A percentile compares a stretch with the other conserved stretches of the same genome.
Conservation (phyloP, 2,888 invertebrate genomes). For the Anticlea derivata region DNA sequence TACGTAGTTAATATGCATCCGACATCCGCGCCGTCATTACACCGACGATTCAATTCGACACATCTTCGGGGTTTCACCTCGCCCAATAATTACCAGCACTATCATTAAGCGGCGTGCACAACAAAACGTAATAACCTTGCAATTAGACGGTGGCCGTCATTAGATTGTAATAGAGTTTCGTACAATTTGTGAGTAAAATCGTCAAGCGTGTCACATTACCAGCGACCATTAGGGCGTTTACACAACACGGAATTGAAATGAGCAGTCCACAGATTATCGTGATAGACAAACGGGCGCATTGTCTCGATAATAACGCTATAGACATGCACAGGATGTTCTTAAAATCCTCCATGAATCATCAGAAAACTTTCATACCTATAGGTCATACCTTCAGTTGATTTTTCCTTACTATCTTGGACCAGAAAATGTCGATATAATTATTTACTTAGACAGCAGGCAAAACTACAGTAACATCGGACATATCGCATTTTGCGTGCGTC, state of each 20-base stretch:
- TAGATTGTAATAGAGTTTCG: slow-evolving; percentile 83
- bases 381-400: too few relatives aligned
- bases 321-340: slow-evolving; percentile 61
- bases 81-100: slow-evolving; percentile 77
- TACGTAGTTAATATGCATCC: slow-evolving; percentile 55
- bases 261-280: slow-evolving; percentile 81
- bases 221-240: slow-evolving; percentile 81
- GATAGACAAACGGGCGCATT: slow-evolving; percentile 80
- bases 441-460: too few relatives aligned
- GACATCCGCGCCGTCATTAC: slow-evolving; percentile 57
- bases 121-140: slow-evolving; percentile 81
- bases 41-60: slow-evolving; percentile 77
- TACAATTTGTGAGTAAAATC: slow-evolving; percentile 84
- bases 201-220: slow-evolving; percentile 84
- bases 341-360: not conserved
- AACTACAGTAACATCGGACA: too few relatives aligned
- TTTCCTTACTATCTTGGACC: too few relatives aligned
- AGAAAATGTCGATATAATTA: too few relatives aligned
- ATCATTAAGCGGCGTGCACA: slow-evolving; percentile 78
- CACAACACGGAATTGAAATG: slow-evolving; percentile 83
- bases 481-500: too few relatives aligned
- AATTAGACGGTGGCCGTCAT: slow-evolving; percentile 82
- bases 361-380: too few relatives aligned
- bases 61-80: slow-evolving; percentile 82
- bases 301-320: slow-evolving; percentile 76